phyloP scores from a whole-genome alignment of 2,888 invertebrate species.

The Lasioglossum vierecki region DNA sequence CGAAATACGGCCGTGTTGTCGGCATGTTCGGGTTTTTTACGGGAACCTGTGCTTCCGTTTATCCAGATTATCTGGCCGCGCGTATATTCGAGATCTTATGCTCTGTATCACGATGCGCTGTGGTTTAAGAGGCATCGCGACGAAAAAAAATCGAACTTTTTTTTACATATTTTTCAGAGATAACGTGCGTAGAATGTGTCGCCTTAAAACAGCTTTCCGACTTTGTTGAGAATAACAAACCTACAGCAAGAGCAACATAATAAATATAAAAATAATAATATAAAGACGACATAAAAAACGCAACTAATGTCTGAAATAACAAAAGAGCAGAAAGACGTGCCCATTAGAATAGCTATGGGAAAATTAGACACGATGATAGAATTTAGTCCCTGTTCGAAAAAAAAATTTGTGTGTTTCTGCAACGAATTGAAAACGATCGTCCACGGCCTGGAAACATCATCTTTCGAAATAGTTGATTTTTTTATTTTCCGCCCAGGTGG shows the following conservation, averaged over 20 bases:
- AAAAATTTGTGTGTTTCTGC: neutral
- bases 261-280: no score
- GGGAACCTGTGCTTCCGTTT: slow-evolving; percentile 31
- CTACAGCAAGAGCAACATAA: no score
- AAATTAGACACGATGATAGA: neutral
- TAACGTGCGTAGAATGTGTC: neutral
- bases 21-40: slow-evolving; percentile 22
- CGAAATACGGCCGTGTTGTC: slow-evolving; percentile 25
- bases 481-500: neutral
- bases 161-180: neutral
- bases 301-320: neutral
- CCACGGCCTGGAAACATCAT: neutral
- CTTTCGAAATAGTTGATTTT: neutral
- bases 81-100: slow-evolving; percentile 47
- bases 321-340: no score
- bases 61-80: slow-evolving; percentile 52
- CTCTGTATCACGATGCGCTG: slow-evolving; percentile 6
- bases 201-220: neutral
- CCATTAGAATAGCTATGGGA: neutral
- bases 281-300: no score
- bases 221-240: neutral
- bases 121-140: neutral
- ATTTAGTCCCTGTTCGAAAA: neutral
- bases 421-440: neutral
- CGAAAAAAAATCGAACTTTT: neutral